Conservation (phyloP, 1,140 invertebrate genomes). For the Listronotus oregonensis region DNA sequence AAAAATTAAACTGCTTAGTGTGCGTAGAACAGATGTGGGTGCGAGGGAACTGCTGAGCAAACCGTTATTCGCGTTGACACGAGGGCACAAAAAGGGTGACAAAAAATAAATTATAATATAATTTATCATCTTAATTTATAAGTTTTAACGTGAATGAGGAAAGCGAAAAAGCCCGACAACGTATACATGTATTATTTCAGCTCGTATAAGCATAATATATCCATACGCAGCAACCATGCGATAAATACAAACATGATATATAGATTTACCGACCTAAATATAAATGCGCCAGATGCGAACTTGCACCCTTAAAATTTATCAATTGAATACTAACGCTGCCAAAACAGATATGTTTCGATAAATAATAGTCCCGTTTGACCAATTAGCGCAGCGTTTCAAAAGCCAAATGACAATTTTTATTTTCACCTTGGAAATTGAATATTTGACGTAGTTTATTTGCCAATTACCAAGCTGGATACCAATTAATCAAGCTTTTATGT, state of each 20-base stretch:
- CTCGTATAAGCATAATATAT: constrained; percentile 23
- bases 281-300: constrained; percentile 42
- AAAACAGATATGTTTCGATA: constrained; percentile 35
- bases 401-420: constrained; percentile 17
- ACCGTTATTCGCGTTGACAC: constrained; percentile 14
- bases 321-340: constrained; percentile 35
- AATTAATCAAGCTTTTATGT: neutral
- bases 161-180: constrained; percentile 38
- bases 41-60: constrained; percentile 20
- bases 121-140: constrained; percentile 45
- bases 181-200: constrained; percentile 32
- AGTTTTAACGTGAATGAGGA: constrained; percentile 41
- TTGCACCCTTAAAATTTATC: constrained; percentile 46
- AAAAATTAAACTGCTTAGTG: constrained; percentile 16
- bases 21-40: constrained; percentile 16
- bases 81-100: constrained; percentile 11
- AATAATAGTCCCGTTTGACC: constrained; percentile 29
- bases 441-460: constrained; percentile 13
- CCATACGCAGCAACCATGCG: constrained; percentile 23
- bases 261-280: constrained; percentile 43
- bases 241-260: constrained; percentile 49
- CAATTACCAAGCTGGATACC: constrained; percentile 1
- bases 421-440: constrained; percentile 11
- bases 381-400: constrained; percentile 21
- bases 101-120: constrained; percentile 45